Conservation (phyloP, 2,113 vertebrate genomes). For the Panthera tigris region DNA sequence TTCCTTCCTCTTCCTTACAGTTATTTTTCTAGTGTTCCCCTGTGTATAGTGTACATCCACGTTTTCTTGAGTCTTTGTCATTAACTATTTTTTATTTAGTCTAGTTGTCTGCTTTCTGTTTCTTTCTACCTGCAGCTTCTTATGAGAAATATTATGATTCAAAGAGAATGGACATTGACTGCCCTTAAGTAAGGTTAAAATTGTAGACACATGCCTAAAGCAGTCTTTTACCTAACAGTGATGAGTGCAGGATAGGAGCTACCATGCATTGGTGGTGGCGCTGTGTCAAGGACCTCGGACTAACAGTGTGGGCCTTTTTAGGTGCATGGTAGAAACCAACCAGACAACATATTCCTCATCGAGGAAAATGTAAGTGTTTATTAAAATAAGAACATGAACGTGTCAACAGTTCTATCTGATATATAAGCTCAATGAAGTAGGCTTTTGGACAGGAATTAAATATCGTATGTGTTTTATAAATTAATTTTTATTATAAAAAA, state of each 20-base stretch:
- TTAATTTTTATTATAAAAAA: constrained; percentile 34
- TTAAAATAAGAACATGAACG: background rate
- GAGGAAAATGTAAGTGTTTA: background rate
- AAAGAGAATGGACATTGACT: background rate
- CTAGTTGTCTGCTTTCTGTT: background rate
- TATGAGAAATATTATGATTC: background rate
- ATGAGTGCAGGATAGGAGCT: background rate
- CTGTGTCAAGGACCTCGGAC: background rate
- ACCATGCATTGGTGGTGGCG: background rate
- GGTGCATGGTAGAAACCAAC: background rate
- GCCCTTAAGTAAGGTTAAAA: background rate
- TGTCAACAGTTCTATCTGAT: background rate
- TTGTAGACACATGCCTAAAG: background rate
- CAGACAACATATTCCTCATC: background rate
- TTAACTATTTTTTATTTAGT: background rate
- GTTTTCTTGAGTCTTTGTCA: background rate
- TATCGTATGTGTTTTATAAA: constrained; percentile 1
- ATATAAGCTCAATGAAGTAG: constrained; percentile 17
- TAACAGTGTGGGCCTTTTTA: background rate
- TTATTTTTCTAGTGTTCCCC: background rate
- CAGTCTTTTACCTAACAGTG: background rate
- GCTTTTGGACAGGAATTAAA: constrained; percentile 9
- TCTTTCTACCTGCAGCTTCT: background rate
- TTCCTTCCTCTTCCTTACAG: background rate
- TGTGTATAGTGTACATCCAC: background rate